These are phyloP conservation scores for Parnassius mnemosyne DNA, from an alignment of 2,888 invertebrate genomes.

Conservation along the genomic window DNA sequence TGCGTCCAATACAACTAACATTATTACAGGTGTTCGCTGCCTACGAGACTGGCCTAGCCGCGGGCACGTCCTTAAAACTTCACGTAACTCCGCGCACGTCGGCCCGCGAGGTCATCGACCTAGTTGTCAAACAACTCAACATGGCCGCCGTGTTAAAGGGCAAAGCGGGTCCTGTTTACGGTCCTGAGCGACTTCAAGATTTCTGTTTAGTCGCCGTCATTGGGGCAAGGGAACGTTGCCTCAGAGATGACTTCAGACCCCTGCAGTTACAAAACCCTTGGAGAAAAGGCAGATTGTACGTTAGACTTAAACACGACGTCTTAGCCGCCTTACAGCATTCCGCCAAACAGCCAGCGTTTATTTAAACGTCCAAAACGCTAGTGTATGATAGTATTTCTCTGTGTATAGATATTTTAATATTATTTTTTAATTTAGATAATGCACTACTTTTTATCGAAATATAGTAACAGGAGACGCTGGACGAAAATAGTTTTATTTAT, in stretches of 20 bases:
- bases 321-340: constrained; percentile 93
- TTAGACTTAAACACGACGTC: constrained; percentile 94
- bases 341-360: constrained; percentile 87
- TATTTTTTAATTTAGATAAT: neutral
- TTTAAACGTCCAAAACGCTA: constrained; percentile 49
- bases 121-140: constrained; percentile 97
- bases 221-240: constrained; percentile 95
- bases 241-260: constrained; percentile 96
- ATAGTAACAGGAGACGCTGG: constrained; percentile 27
- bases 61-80: constrained; percentile 94
- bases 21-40: constrained; percentile 93
- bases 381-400: too few species aligned
- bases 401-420: neutral
- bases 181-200: constrained; percentile 89
- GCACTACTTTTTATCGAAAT: neutral
- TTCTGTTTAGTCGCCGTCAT: constrained; percentile 98
- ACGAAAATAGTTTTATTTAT: constrained; percentile 47
- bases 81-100: constrained; percentile 96
- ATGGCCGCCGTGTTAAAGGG: constrained; percentile 93
- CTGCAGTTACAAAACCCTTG: constrained; percentile 97
- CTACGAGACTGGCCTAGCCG: constrained; percentile 96
- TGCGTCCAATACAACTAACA: too few species aligned
- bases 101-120: constrained; percentile 95
- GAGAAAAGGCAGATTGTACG: constrained; percentile 96
- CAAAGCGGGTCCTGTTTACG: constrained; percentile 91